Conservation (phyloP, 2,888 invertebrate genomes). For the Lydus trimaculatus region DNA sequence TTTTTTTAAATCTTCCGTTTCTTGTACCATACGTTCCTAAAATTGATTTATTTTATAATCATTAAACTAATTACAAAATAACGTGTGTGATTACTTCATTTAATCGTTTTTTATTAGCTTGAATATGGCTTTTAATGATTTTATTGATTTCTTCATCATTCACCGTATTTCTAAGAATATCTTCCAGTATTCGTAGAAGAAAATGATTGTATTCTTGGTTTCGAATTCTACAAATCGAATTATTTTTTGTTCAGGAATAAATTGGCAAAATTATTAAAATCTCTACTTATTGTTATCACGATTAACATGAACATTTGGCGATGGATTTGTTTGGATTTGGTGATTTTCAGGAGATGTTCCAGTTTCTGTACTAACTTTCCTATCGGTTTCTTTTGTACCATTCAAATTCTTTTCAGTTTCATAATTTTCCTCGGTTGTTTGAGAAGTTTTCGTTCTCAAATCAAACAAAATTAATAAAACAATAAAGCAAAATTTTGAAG, state of each 20-base stretch:
- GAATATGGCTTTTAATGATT: conserved; percentile 63
- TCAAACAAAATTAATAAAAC: no score
- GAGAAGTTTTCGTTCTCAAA: neutral
- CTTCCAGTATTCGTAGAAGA: conserved; percentile 63
- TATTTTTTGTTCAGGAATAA: neutral
- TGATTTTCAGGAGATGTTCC: neutral
- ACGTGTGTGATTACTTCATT: conserved; percentile 57
- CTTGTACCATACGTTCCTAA: conserved; percentile 39
- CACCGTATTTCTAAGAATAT: conserved; percentile 64
- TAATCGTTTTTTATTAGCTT: conserved; percentile 60
- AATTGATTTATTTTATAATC: conserved; percentile 19
- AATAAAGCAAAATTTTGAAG: no score
- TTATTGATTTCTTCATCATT: conserved; percentile 63
- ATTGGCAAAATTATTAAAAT: neutral
- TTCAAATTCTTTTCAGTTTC: neutral
- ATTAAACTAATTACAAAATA: neutral
- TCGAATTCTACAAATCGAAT: conserved; percentile 15
- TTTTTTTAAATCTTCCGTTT: conserved; percentile 14
- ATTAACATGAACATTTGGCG: neutral
- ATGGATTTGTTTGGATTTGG: neutral
- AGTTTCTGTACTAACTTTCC: neutral
- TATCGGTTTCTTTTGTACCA: neutral
- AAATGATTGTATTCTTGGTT: conserved; percentile 58
- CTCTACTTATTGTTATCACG: neutral
- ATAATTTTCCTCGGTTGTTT: neutral